A percentile compares a stretch with the other conserved stretches of the same genome.
Evolutionary conservation across 1,140 invertebrate species (phyloP).

Genomic region (Cherax quadricarinatus): DNA sequence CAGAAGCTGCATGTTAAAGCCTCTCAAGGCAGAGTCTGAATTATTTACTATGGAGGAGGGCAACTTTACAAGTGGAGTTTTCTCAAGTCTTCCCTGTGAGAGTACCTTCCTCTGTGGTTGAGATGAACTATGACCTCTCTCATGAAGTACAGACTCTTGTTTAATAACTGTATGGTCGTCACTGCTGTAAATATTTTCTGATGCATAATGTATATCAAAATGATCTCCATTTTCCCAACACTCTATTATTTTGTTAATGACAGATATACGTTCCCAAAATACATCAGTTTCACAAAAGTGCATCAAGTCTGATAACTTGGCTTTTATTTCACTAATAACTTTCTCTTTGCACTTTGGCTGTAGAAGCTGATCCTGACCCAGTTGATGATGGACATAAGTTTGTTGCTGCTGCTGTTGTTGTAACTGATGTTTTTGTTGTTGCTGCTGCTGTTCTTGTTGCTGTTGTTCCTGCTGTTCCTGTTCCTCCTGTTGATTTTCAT

Average conservation of each 20-base stretch:
- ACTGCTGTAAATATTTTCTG: slow-evolving; percentile 2
- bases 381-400: neutral
- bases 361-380: neutral
- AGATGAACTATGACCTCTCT: neutral
- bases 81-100: neutral
- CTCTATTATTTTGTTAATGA: slow-evolving; percentile 41
- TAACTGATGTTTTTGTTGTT: neutral
- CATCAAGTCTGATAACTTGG: slow-evolving; percentile 9
- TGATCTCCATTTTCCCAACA: slow-evolving; percentile 44
- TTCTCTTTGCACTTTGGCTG: slow-evolving; percentile 8
- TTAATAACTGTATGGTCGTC: neutral
- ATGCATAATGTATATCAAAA: slow-evolving; percentile 35
- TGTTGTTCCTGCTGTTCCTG: neutral
- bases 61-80: neutral
- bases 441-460: neutral
- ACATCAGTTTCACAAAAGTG: slow-evolving; percentile 2
- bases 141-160: neutral
- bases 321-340: slow-evolving; percentile 22
- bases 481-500: neutral
- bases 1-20: slow-evolving; percentile 18
- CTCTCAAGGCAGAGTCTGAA: neutral
- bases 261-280: slow-evolving; percentile 40
- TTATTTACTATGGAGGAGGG: neutral
- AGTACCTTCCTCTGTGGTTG: neutral
- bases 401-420: too few species aligned